Evolutionary conservation across 2,113 vertebrate genomes (phyloP).

Genomic region (Aegotheles bennettii): DNA sequence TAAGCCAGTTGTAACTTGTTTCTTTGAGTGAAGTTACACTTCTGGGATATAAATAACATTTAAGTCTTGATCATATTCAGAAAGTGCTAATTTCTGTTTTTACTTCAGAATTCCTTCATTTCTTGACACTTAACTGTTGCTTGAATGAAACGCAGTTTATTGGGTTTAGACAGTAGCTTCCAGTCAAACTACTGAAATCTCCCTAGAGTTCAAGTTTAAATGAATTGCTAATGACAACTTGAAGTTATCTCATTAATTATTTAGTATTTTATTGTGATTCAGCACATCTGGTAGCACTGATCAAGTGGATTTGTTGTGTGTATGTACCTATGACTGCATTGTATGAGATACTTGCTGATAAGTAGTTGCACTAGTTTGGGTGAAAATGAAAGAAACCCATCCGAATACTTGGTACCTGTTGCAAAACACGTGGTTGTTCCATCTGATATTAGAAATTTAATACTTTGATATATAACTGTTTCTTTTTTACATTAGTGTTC

Average conservation of each 20-base stretch:
- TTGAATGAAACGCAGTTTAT: neutral
- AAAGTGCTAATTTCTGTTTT: neutral
- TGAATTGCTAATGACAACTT: neutral
- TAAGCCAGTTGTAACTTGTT: neutral
- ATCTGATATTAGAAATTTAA: neutral
- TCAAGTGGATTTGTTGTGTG: neutral
- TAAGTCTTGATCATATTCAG: neutral
- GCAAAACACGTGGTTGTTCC: neutral
- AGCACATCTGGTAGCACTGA: neutral
- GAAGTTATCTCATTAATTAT: neutral
- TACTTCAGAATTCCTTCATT: neutral
- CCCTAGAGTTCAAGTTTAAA: neutral
- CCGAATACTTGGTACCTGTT: neutral
- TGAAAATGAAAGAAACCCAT: neutral
- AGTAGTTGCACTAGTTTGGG: neutral
- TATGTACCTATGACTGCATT: neutral
- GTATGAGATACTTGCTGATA: neutral
- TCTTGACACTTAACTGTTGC: neutral
- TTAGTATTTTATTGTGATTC: neutral
- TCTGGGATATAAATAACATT: neutral
- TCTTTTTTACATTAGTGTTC: neutral
- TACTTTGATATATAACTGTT: neutral
- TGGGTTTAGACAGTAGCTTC: neutral
- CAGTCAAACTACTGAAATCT: neutral
- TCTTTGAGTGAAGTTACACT: neutral